Evolutionary conservation across 2,113 vertebrate genomes (phyloP).

Genomic region (Psittacula cyanocephala): DNA sequence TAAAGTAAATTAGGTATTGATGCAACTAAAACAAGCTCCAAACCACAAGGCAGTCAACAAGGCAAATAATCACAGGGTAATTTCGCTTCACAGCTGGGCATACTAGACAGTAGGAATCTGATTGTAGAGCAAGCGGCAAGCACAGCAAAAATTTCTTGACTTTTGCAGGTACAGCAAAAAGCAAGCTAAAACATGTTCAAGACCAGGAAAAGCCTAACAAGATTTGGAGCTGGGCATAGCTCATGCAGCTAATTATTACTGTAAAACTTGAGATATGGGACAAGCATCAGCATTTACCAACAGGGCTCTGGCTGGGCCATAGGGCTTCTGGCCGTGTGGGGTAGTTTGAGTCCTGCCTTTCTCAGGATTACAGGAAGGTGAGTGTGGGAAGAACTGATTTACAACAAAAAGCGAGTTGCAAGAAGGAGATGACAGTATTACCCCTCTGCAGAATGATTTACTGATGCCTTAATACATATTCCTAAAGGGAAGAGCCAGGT

Average conservation of each 20-base stretch:
- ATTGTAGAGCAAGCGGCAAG: background rate
- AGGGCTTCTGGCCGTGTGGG: fast-evolving
- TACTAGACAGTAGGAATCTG: background rate
- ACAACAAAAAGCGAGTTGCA: background rate
- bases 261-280: background rate
- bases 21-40: background rate
- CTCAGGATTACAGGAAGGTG: background rate
- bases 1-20: background rate
- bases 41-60: background rate
- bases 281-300: background rate
- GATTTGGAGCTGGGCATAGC: background rate
- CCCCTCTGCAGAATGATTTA: background rate
- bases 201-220: background rate
- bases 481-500: background rate
- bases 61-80: background rate
- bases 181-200: background rate
- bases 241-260: background rate
- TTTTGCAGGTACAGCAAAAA: background rate
- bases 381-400: background rate
- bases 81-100: background rate
- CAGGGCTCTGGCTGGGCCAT: background rate
- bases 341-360: background rate
- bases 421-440: background rate
- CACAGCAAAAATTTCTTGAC: background rate
- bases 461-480: background rate